Conservation (phyloP, 2,797 vertebrate genomes). For the Dallia pectoralis region DNA sequence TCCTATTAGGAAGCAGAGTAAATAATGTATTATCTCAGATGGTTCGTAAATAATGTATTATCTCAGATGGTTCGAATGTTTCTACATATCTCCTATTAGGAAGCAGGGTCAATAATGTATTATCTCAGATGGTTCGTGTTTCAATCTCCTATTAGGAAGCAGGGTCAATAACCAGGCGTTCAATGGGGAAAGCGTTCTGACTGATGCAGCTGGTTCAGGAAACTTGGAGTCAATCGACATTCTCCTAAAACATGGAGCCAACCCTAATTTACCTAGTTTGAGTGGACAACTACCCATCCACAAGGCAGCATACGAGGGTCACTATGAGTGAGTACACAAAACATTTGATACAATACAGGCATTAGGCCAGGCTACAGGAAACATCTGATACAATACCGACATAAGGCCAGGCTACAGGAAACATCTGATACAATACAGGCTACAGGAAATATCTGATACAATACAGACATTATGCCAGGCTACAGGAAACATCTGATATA, state of each 20-base stretch:
- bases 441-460: slow-evolving; percentile 10
- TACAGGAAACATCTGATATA: too few relatives aligned
- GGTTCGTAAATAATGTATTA: too few relatives aligned
- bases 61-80: too few relatives aligned
- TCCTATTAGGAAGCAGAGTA: too few relatives aligned
- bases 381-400: background rate
- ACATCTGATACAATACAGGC: too few relatives aligned
- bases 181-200: slow-evolving; percentile 78
- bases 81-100: too few relatives aligned
- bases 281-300: slow-evolving; percentile 84
- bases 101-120: too few relatives aligned
- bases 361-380: background rate
- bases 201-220: slow-evolving; percentile 81
- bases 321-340: slow-evolving; percentile 80
- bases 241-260: slow-evolving; percentile 83
- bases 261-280: slow-evolving; percentile 77
- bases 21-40: too few relatives aligned
- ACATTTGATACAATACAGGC: background rate
- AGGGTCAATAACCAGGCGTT: slow-evolving; percentile 79
- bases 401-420: background rate
- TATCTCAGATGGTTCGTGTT: background rate
- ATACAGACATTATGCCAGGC: background rate
- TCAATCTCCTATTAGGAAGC: slow-evolving; percentile 66
- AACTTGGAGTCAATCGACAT: slow-evolving; percentile 82
- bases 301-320: slow-evolving; percentile 80